Evolutionary conservation across 2,888 invertebrate genomes (phyloP).

Genomic region (Drosophila infuscata): DNA sequence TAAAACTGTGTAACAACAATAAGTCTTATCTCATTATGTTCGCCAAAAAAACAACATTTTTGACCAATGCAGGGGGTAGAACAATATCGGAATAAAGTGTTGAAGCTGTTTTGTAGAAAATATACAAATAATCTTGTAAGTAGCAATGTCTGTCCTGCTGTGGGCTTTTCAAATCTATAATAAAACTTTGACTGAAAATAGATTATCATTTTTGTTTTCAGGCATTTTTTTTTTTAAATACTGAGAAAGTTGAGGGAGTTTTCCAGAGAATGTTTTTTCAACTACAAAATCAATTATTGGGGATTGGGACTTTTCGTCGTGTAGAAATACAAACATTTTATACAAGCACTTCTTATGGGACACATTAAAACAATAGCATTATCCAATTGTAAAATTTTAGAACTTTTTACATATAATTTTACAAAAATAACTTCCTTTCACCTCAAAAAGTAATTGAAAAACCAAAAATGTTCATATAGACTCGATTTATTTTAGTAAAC

Average conservation of each 20-base stretch:
- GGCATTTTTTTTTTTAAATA: not conserved
- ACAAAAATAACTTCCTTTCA: not conserved
- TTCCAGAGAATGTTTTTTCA: too few species aligned
- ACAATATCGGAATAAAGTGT: not conserved
- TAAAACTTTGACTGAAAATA: too few species aligned
- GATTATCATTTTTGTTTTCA: too few species aligned
- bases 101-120: not conserved
- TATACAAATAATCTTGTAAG: not conserved
- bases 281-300: not conserved
- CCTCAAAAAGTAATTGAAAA: not conserved
- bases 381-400: not conserved
- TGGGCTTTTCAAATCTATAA: not conserved
- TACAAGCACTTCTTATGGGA: not conserved
- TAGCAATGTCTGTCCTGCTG: too few species aligned
- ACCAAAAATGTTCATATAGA: conserved; percentile 4
- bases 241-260: not conserved
- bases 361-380: not conserved
- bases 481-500: conserved; percentile 57
- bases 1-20: not conserved
- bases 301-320: not conserved
- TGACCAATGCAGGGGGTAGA: not conserved
- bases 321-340: not conserved
- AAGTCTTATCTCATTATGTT: not conserved
- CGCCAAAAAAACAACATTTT: not conserved
- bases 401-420: not conserved